These are phyloP conservation scores for Pipistrellus pygmaeus DNA, from an alignment of 2,797 vertebrate genomes.

Conservation along the genomic window DNA sequence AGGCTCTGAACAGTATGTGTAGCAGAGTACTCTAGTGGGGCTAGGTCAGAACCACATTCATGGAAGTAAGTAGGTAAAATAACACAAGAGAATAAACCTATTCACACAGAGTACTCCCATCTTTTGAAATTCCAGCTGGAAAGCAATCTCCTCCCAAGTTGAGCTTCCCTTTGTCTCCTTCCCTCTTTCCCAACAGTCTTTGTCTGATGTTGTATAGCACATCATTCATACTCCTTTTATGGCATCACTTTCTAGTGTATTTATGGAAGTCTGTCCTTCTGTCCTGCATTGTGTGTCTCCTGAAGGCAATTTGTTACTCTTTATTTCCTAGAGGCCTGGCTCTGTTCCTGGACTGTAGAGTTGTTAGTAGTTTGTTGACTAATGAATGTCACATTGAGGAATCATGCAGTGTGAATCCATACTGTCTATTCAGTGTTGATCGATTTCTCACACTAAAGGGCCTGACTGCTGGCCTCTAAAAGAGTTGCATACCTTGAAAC, in stretches of 20 bases:
- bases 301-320: conserved; percentile 1
- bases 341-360: not conserved
- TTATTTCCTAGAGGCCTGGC: not conserved
- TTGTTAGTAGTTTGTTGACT: conserved; percentile 25
- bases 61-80: conserved; percentile 11
- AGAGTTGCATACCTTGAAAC: not conserved
- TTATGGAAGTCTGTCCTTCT: not conserved
- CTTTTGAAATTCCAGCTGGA: conserved; percentile 5
- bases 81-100: not conserved
- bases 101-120: not conserved
- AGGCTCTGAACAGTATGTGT: not conserved
- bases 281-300: not conserved
- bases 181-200: not conserved
- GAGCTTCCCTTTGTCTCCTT: not conserved
- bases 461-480: conserved; percentile 1
- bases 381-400: not conserved
- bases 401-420: not conserved
- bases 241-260: not conserved
- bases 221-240: conserved; percentile 1
- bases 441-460: not conserved
- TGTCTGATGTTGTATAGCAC: not conserved
- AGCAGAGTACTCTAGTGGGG: not conserved
- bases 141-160: conserved; percentile 10
- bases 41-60: not conserved
- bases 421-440: not conserved